Evolutionary conservation across 2,888 invertebrate species (phyloP).

Genomic region (Sicus ferrugineus): DNA sequence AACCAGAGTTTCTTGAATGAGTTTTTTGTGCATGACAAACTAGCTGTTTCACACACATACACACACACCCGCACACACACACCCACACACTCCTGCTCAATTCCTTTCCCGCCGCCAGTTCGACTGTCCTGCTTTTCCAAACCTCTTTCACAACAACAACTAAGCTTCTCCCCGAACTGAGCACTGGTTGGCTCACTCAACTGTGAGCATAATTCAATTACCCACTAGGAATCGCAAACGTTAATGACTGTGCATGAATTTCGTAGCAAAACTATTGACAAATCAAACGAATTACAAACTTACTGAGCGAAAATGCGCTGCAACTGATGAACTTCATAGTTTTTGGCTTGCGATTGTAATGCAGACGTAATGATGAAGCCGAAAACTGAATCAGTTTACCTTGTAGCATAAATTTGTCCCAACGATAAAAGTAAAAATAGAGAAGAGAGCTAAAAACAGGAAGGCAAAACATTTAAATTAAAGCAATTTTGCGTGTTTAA

Average conservation of each 20-base stretch:
- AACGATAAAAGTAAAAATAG: constrained; percentile 56
- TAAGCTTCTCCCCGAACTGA: not conserved
- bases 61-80: no score
- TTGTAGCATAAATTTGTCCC: constrained; percentile 54
- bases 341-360: not conserved
- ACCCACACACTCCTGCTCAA: no score
- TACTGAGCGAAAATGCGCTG: not conserved
- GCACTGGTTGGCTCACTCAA: not conserved
- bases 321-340: not conserved
- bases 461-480: constrained; percentile 29
- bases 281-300: constrained; percentile 46
- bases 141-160: not conserved
- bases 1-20: no score
- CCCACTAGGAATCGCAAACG: not conserved
- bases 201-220: not conserved
- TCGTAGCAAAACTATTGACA: constrained; percentile 56
- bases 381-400: constrained; percentile 13
- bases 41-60: not conserved
- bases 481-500: constrained; percentile 42
- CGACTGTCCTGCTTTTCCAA: not conserved
- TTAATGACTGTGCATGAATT: constrained; percentile 45
- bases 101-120: not conserved
- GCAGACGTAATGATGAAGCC: not conserved
- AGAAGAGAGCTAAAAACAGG: constrained; percentile 19
- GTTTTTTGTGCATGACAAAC: no score